Conservation (phyloP, 2,113 vertebrate genomes). For the Beaufortia kweichowensis region DNA sequence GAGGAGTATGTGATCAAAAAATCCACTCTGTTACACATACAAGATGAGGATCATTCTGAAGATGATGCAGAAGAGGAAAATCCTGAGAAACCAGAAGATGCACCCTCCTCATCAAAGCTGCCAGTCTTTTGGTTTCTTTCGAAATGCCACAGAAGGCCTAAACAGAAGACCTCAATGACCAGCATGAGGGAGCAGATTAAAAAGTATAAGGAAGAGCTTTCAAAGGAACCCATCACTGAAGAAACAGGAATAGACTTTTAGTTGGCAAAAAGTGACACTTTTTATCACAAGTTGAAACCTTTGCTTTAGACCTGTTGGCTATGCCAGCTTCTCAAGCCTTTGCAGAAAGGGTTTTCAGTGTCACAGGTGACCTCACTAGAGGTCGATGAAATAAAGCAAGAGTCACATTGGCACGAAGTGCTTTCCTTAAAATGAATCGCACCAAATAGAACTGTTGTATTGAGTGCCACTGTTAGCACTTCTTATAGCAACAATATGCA, state of each 20-base stretch:
- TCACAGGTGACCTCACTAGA: conserved; percentile 50
- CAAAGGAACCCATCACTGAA: conserved; percentile 37
- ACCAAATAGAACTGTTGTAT: conserved; percentile 22
- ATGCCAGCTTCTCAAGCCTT: conserved; percentile 47
- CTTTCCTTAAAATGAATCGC: too few relatives aligned
- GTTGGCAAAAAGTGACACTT: conserved; percentile 26
- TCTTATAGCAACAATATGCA: too few relatives aligned
- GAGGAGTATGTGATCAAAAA: conserved; percentile 43
- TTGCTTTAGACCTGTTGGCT: conserved; percentile 42
- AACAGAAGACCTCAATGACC: conserved; percentile 30
- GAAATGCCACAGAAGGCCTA: too few relatives aligned
- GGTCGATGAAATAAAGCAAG: conserved; percentile 35
- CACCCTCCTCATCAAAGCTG: too few relatives aligned
- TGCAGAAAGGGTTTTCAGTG: conserved; percentile 34
- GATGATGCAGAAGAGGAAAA: too few relatives aligned
- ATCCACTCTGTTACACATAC: too few relatives aligned
- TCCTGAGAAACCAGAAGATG: too few relatives aligned
- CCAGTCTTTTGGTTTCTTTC: too few relatives aligned
- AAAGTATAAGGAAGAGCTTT: conserved; percentile 51
- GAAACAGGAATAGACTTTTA: conserved; percentile 41
- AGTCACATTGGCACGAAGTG: too few relatives aligned
- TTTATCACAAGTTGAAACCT: conserved; percentile 7
- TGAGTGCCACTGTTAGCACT: too few relatives aligned
- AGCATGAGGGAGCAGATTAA: conserved; percentile 39
- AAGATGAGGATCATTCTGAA: too few relatives aligned